A percentile compares a stretch with the other conserved stretches of the same genome.
Evolutionary conservation across 2,797 vertebrate species (phyloP).

Genomic region (Hippopotamyrus pictus): DNA sequence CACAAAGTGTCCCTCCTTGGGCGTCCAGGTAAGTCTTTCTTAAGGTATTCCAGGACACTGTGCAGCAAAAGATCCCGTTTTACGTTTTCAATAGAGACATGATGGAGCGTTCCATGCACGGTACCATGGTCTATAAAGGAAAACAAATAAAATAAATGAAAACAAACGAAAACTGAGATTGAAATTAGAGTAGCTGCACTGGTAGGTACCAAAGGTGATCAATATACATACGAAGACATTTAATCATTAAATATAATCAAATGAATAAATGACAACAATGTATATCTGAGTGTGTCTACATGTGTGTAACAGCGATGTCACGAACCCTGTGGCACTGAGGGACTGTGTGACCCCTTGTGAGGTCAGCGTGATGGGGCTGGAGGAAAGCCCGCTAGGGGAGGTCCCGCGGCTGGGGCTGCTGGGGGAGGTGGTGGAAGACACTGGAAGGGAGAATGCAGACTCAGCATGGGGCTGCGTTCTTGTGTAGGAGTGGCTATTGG

Average conservation of each 20-base stretch:
- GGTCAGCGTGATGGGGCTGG: constrained; percentile 62
- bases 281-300: not conserved
- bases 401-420: constrained; percentile 77
- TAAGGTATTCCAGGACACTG: not conserved
- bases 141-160: constrained; percentile 14
- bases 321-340: constrained; percentile 80
- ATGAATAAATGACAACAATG: not conserved
- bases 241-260: not conserved
- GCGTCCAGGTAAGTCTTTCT: not conserved
- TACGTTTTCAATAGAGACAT: constrained; percentile 76
- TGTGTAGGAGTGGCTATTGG: not conserved
- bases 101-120: constrained; percentile 76
- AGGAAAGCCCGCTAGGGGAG: constrained; percentile 72
- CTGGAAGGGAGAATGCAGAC: constrained; percentile 46
- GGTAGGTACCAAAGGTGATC: constrained; percentile 5
- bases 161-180: not conserved
- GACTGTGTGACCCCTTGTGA: constrained; percentile 76
- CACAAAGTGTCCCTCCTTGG: not conserved
- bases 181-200: not conserved
- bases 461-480: not conserved
- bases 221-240: not conserved
- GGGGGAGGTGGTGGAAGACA: constrained; percentile 86
- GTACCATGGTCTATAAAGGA: constrained; percentile 77
- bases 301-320: constrained; percentile 18
- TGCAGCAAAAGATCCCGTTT: not conserved